phyloP scores from a whole-genome alignment of 2,797 vertebrate species.

The Sebastes oblongus region DNA sequence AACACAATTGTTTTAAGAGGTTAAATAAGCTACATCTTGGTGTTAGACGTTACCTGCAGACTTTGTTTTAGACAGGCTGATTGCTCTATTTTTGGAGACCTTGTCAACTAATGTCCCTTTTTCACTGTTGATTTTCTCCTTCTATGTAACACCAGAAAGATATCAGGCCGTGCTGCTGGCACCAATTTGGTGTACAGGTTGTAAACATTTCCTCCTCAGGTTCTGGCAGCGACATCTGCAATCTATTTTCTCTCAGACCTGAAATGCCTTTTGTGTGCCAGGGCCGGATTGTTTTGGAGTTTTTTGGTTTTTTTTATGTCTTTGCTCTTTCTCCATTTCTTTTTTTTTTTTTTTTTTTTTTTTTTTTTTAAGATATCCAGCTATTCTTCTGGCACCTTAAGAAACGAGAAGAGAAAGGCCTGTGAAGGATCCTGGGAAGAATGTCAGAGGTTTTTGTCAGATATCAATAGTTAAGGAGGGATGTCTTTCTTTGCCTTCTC shows the following conservation, averaged over 20 bases:
- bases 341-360: constrained; percentile 25
- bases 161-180: constrained; percentile 41
- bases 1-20: background rate
- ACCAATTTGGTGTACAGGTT: constrained; percentile 48
- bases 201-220: constrained; percentile 70
- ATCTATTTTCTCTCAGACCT: constrained; percentile 68
- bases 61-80: background rate
- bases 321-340: constrained; percentile 15
- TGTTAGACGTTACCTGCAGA: background rate
- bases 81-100: background rate
- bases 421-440: constrained; percentile 38
- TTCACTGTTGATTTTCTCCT: background rate
- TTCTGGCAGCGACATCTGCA: constrained; percentile 66
- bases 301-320: background rate
- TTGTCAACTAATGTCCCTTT: background rate
- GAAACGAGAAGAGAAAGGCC: constrained; percentile 25
- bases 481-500: constrained; percentile 19
- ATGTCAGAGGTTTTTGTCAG: constrained; percentile 39
- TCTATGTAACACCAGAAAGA: constrained; percentile 2
- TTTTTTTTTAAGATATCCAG: constrained; percentile 14
- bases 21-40: background rate
- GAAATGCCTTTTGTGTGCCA: constrained; percentile 66
- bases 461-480: constrained; percentile 18
- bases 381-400: constrained; percentile 39
- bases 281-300: constrained; percentile 36